These are phyloP conservation scores for Drosophila atroscutellata DNA, from an alignment of 2,888 invertebrate genomes.

Conservation along the genomic window DNA sequence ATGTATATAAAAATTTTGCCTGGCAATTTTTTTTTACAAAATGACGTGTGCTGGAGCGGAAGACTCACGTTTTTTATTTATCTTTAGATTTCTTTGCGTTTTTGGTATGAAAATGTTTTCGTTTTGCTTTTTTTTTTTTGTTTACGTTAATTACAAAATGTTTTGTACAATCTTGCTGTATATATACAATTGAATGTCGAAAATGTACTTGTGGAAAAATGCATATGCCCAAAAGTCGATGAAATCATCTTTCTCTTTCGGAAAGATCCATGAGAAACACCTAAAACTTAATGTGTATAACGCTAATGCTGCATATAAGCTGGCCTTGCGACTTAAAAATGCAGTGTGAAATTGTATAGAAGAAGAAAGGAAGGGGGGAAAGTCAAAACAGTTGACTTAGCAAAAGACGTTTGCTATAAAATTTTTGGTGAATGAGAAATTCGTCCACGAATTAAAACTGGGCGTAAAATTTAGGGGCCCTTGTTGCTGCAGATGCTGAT, in stretches of 20 bases:
- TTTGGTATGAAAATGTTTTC: conserved; percentile 57
- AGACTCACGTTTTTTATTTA: conserved; percentile 58
- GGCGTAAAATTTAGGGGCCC: conserved; percentile 80
- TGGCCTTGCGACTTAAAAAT: conserved; percentile 42
- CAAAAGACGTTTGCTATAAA: conserved; percentile 85
- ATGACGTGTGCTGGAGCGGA: conserved; percentile 61
- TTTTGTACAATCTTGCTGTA: conserved; percentile 39
- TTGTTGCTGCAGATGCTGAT: conserved; percentile 48
- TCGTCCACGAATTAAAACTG: conserved; percentile 84
- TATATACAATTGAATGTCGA: conserved; percentile 53
- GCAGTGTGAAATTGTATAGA: conserved; percentile 24
- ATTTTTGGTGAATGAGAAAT: conserved; percentile 85
- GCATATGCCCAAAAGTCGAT: conserved; percentile 27
- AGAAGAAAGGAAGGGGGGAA: neutral
- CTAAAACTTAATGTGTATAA: conserved; percentile 32
- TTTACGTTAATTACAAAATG: conserved; percentile 48
- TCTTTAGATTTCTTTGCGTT: conserved; percentile 22
- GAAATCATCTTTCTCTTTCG: conserved; percentile 3
- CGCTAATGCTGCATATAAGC: conserved; percentile 37
- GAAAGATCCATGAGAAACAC: conserved; percentile 44
- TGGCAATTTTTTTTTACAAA: conserved; percentile 42
- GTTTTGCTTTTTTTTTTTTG: neutral
- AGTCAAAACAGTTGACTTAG: conserved; percentile 58
- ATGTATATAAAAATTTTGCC: conserved; percentile 58
- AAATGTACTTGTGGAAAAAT: conserved; percentile 39